A percentile compares a stretch with the other conserved stretches of the same genome.
Evolutionary conservation across 2,888 invertebrate genomes (phyloP).

Genomic region (Caenorhabditis drosophilae): DNA sequence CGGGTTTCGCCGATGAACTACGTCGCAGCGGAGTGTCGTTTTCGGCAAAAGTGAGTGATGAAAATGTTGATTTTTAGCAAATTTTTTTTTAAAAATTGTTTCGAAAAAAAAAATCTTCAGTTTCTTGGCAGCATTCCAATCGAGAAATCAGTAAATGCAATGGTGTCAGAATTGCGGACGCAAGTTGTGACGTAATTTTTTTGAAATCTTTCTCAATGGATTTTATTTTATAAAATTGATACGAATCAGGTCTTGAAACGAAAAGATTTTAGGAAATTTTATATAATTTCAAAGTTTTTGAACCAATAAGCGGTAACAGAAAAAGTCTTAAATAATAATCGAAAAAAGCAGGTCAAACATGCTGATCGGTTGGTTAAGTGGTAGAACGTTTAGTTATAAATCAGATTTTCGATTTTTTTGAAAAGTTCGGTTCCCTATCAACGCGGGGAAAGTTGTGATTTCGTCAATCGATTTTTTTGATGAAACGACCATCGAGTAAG

Average conservation of each 20-base stretch:
- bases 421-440: too few relatives aligned
- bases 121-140: slow-evolving; percentile 41
- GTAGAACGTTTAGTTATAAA: too few relatives aligned
- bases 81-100: slow-evolving; percentile 1
- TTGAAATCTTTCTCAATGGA: neutral
- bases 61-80: slow-evolving; percentile 2
- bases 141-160: slow-evolving; percentile 22
- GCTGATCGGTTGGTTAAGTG: too few relatives aligned
- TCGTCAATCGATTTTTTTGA: neutral
- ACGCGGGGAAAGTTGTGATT: too few relatives aligned
- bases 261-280: too few relatives aligned
- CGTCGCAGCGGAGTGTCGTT: slow-evolving; percentile 18
- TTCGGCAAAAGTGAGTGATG: slow-evolving; percentile 12
- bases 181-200: slow-evolving; percentile 23
- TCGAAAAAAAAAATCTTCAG: slow-evolving; percentile 17
- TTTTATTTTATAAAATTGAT: neutral
- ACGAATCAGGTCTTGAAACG: too few relatives aligned
- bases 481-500: neutral
- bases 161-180: slow-evolving; percentile 26
- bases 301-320: too few relatives aligned
- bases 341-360: too few relatives aligned
- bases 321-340: too few relatives aligned
- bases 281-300: too few relatives aligned
- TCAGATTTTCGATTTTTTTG: too few relatives aligned
- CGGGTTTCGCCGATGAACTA: slow-evolving; percentile 9